Conservation (phyloP, 1,140 invertebrate species). For the Hylaeus volcanicus region DNA sequence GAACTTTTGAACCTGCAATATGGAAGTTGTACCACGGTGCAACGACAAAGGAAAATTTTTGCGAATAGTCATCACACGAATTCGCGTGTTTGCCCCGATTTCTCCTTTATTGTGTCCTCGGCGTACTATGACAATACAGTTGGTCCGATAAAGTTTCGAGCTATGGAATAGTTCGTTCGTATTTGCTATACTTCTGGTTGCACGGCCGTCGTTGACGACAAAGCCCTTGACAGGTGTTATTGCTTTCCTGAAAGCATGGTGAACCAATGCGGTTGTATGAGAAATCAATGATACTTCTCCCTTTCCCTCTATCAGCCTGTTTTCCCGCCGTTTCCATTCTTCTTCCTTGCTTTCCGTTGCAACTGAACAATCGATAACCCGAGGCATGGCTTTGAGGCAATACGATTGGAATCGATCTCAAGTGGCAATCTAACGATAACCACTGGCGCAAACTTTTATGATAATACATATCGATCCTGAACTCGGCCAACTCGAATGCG, state of each 20-base stretch:
- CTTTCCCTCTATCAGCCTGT: neutral
- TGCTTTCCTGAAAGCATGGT: neutral
- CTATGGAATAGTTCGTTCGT: slow-evolving; percentile 6
- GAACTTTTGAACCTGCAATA: neutral
- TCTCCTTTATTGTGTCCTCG: neutral
- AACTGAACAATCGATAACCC: slow-evolving; percentile 5
- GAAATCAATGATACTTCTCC: slow-evolving; percentile 18
- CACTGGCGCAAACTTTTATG: neutral
- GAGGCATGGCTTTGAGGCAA: neutral
- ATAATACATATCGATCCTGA: neutral
- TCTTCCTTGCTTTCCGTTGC: neutral
- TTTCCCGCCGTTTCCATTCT: neutral
- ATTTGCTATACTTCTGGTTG: slow-evolving; percentile 25
- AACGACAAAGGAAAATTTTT: neutral
- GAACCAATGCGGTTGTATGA: neutral
- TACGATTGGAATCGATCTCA: neutral
- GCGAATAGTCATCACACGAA: neutral
- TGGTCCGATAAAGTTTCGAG: slow-evolving; percentile 11
- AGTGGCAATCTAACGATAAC: neutral
- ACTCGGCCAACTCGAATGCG: neutral
- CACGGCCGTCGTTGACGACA: slow-evolving; percentile 3
- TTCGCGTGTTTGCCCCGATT: neutral
- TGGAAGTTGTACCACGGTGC: neutral
- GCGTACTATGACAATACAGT: neutral
- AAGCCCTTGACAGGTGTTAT: slow-evolving; percentile 17